These are phyloP conservation scores for Luehdorfia chinensis DNA, from an alignment of 1,140 invertebrate genomes.

Conservation along the genomic window DNA sequence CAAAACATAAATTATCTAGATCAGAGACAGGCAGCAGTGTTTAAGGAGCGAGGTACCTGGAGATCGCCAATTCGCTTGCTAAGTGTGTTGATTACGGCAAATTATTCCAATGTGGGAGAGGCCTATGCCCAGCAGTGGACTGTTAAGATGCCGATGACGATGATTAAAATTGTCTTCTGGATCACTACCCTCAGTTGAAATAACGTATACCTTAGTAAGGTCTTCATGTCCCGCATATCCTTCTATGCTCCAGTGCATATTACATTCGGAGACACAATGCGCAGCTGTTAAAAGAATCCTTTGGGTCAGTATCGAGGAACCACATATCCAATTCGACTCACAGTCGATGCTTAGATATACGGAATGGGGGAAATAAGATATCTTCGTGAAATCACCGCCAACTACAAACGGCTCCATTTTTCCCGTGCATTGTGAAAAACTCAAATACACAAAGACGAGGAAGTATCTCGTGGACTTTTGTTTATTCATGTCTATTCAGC, in stretches of 20 bases:
- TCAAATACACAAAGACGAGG: not conserved
- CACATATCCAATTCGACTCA: conserved; percentile 19
- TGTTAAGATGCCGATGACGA: no score
- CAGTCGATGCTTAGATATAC: conserved; percentile 2
- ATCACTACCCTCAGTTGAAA: no score
- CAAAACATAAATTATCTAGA: no score
- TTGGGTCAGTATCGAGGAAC: conserved; percentile 25
- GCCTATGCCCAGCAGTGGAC: no score
- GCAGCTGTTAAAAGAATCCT: conserved; percentile 23
- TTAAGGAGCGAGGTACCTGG: no score
- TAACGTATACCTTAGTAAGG: conserved; percentile 13
- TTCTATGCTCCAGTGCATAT: conserved; percentile 4
- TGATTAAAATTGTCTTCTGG: no score
- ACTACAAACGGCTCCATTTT: conserved; percentile 3
- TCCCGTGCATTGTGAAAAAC: not conserved
- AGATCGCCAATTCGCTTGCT: no score
- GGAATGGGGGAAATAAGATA: conserved; percentile 6
- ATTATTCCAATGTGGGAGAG: no score
- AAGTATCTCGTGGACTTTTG: not conserved
- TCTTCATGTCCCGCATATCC: conserved; percentile 19
- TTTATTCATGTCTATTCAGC: not conserved
- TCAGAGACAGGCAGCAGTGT: no score
- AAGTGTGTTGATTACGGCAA: no score
- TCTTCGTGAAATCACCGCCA: conserved; percentile 4
- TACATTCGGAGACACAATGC: conserved; percentile 18